Evolutionary conservation across 2,888 invertebrate genomes (phyloP).

Genomic region (Invenusta paracnida): DNA sequence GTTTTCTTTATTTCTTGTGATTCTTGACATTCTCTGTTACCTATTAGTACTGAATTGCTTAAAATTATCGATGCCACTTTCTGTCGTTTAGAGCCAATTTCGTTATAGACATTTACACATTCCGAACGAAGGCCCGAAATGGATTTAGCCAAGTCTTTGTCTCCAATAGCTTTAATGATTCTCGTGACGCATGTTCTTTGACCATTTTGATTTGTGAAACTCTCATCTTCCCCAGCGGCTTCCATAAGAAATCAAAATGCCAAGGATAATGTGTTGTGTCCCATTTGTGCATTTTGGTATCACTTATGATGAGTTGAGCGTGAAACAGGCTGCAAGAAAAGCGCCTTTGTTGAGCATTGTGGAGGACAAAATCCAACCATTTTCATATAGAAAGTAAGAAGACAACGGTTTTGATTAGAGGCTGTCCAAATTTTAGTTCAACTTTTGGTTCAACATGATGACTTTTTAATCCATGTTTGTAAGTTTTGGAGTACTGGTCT

Average conservation of each 20-base stretch:
- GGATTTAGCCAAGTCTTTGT: too few species aligned
- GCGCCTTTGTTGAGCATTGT: background rate
- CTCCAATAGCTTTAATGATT: conserved; percentile 19
- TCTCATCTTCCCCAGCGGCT: background rate
- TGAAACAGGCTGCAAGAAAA: background rate
- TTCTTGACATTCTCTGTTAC: too few species aligned
- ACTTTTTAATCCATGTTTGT: background rate
- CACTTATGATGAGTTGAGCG: background rate
- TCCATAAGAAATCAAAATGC: background rate
- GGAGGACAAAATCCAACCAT: background rate
- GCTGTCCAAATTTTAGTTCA: background rate
- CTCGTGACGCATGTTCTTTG: background rate
- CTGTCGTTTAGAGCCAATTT: too few species aligned
- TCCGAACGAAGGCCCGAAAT: too few species aligned
- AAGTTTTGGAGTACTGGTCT: background rate
- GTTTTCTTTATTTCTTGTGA: too few species aligned
- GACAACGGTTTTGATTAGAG: background rate
- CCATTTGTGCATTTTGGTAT: background rate
- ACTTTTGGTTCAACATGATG: background rate
- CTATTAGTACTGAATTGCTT: too few species aligned
- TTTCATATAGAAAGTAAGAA: background rate
- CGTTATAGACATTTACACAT: too few species aligned
- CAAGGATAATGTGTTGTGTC: conserved; percentile 14
- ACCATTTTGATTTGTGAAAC: conserved; percentile 5
- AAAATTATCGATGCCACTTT: too few species aligned